phyloP scores from a whole-genome alignment of 1,140 invertebrate species.

The Papilio glaucus region DNA sequence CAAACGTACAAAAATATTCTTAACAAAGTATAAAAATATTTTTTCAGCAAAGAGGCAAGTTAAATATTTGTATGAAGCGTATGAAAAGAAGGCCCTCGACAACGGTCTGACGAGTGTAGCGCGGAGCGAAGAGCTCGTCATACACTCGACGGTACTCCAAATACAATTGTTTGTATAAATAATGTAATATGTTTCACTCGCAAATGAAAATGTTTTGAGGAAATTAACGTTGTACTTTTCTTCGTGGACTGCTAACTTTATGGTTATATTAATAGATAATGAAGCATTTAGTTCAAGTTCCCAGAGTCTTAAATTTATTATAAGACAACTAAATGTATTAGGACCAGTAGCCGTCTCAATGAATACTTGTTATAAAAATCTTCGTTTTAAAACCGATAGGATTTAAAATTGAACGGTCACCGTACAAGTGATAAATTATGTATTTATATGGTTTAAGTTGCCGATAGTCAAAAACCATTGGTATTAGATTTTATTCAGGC shows the following conservation, averaged over 20 bases:
- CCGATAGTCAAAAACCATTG: no score
- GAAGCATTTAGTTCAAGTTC: no score
- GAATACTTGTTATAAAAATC: no score
- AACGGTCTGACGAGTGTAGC: slow-evolving; percentile 12
- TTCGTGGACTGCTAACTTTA: background rate
- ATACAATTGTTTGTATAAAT: slow-evolving; percentile 26
- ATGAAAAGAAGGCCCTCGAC: slow-evolving; percentile 17
- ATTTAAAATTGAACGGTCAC: no score
- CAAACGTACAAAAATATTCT: background rate
- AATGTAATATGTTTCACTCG: slow-evolving; percentile 17
- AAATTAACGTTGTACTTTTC: slow-evolving; percentile 15
- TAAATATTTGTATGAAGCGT: slow-evolving; percentile 10
- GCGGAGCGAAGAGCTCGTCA: slow-evolving; percentile 16
- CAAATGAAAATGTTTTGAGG: slow-evolving; percentile 12
- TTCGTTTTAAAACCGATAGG: no score
- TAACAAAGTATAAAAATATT: slow-evolving; percentile 15
- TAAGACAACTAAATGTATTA: no score
- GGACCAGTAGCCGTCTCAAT: no score
- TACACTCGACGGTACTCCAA: slow-evolving; percentile 15
- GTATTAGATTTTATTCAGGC: no score
- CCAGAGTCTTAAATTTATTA: no score
- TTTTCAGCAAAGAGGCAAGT: slow-evolving; percentile 12
- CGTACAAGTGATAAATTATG: no score
- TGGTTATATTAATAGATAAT: background rate
- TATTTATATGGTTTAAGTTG: no score